phyloP scores from a whole-genome alignment of 2,888 invertebrate species.

The Arrhopalites spinosus region DNA sequence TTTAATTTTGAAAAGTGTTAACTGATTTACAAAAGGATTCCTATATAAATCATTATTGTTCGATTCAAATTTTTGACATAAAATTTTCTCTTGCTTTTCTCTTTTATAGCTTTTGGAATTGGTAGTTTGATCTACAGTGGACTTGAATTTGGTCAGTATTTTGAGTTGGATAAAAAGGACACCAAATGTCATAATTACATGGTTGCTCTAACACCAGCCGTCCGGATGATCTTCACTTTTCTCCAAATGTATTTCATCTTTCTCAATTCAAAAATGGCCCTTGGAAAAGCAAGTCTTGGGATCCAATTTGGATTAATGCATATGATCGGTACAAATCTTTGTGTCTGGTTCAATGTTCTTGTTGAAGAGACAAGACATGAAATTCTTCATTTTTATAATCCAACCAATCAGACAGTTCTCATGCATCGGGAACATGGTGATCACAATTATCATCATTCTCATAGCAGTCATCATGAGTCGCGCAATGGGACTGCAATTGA shows the following conservation, averaged over 20 bases:
- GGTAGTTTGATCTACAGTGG: conserved; percentile 97
- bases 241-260: conserved; percentile 99
- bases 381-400: conserved; percentile 58
- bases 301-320: conserved; percentile 65
- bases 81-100: conserved; percentile 40
- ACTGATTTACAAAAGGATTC: background rate
- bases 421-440: background rate
- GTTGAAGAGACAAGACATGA: conserved; percentile 63
- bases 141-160: conserved; percentile 91
- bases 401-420: conserved; percentile 47
- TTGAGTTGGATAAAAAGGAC: conserved; percentile 81
- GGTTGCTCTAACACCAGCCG: conserved; percentile 85
- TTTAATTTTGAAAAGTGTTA: background rate
- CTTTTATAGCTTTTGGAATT: conserved; percentile 84
- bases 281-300: conserved; percentile 56
- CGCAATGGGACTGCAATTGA: background rate
- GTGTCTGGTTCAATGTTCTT: conserved; percentile 63
- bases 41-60: background rate
- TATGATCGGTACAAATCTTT: conserved; percentile 64
- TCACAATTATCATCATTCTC: background rate
- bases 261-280: conserved; percentile 67
- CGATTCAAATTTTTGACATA: background rate
- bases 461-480: background rate
- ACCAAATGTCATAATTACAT: conserved; percentile 84
- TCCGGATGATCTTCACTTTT: conserved; percentile 94